Conservation (phyloP, 2,113 vertebrate species). For the Castor canadensis region DNA sequence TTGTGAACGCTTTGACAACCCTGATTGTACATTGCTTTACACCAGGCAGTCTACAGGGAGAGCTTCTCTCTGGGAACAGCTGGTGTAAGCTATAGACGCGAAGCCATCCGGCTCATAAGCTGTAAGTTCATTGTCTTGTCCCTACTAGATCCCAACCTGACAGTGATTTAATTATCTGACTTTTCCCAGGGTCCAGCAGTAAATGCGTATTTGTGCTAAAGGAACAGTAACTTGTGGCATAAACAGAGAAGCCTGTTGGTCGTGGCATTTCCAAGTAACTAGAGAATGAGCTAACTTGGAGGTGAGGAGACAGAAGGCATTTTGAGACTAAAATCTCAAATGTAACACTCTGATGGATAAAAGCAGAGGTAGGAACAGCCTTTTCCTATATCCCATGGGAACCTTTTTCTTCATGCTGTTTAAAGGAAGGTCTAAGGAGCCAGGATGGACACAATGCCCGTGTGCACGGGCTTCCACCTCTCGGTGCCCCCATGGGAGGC, state of each 20-base stretch:
- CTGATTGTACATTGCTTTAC: neutral
- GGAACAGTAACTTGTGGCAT: neutral
- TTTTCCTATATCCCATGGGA: slow-evolving; percentile 45
- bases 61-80: neutral
- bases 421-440: neutral
- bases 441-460: slow-evolving; percentile 1
- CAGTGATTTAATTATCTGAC: neutral
- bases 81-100: neutral
- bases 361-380: neutral
- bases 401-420: neutral
- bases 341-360: neutral
- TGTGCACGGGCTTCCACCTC: neutral
- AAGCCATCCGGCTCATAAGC: neutral
- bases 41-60: neutral
- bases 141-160: neutral
- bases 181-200: neutral
- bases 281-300: neutral
- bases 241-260: neutral
- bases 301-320: neutral
- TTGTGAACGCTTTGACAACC: rapidly evolving
- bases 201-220: neutral
- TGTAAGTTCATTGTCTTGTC: neutral
- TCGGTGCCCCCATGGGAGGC: neutral
- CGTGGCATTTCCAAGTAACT: neutral
- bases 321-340: neutral